Evolutionary conservation across 2,888 invertebrate genomes (phyloP).

Genomic region (Pedicia rivosa): DNA sequence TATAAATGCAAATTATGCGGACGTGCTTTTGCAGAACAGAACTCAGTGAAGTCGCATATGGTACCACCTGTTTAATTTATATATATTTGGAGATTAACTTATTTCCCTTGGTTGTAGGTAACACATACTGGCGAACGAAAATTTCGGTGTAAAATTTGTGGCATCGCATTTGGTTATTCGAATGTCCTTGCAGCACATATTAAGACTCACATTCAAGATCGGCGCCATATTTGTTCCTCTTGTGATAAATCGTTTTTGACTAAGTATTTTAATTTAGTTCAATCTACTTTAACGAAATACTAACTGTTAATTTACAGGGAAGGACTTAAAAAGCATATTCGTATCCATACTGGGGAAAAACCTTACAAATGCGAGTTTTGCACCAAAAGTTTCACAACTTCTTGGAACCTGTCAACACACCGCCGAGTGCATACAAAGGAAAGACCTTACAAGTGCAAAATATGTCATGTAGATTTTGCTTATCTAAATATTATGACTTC

Average conservation of each 20-base stretch:
- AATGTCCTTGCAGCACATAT: slow-evolving; percentile 8
- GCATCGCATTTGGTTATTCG: slow-evolving; percentile 10
- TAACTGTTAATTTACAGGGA: too few relatives aligned
- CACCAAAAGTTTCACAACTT: slow-evolving; percentile 8
- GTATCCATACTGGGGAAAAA: slow-evolving; percentile 11
- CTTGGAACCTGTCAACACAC: slow-evolving; percentile 10
- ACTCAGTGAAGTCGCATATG: slow-evolving; percentile 11
- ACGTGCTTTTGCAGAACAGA: slow-evolving; percentile 10
- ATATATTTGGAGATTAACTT: too few relatives aligned
- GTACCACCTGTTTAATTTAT: too few relatives aligned
- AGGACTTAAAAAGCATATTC: slow-evolving; percentile 3
- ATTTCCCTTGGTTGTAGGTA: too few relatives aligned
- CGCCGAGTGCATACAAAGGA: slow-evolving; percentile 9
- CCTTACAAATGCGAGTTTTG: slow-evolving; percentile 10
- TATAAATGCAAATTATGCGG: slow-evolving; percentile 11
- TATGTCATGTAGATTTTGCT: slow-evolving; percentile 8
- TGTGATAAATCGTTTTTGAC: slow-evolving; percentile 4
- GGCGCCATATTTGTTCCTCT: neutral
- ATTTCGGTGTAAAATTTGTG: slow-evolving; percentile 11
- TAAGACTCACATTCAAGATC: slow-evolving; percentile 3
- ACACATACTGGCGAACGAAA: slow-evolving; percentile 10
- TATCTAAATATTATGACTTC: slow-evolving; percentile 10
- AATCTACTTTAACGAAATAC: too few relatives aligned
- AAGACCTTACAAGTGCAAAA: slow-evolving; percentile 7
- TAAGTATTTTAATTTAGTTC: too few relatives aligned